Conservation (phyloP, 92 coral and sea anemone genomes). For the Palythoa grandis region DNA sequence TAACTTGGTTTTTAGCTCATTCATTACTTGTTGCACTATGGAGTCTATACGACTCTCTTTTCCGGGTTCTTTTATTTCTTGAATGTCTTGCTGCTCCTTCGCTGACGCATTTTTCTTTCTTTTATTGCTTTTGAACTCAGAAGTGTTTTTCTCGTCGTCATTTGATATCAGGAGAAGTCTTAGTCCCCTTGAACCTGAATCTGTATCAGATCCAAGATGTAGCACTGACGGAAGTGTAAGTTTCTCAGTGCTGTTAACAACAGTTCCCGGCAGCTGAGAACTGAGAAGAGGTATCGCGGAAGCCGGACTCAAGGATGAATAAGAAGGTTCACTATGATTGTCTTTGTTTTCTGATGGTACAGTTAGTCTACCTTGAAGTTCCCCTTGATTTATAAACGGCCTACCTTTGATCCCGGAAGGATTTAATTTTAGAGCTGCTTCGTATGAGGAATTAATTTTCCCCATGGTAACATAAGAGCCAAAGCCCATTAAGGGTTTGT, state of each 20-base stretch:
- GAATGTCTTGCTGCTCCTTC: background rate
- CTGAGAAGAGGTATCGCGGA: background rate
- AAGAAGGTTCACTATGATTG: background rate
- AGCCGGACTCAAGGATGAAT: background rate
- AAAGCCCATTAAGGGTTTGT: background rate
- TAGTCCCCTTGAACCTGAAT: conserved; percentile 20
- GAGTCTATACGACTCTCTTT: background rate
- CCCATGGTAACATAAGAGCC: conserved; percentile 24
- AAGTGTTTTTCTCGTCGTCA: conserved; percentile 28
- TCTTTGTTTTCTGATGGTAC: background rate
- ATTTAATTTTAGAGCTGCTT: background rate
- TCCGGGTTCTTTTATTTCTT: background rate
- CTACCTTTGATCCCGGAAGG: background rate
- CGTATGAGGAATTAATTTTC: conserved; percentile 33
- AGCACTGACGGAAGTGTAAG: conserved; percentile 9
- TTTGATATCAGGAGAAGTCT: conserved; percentile 19
- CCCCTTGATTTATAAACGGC: background rate
- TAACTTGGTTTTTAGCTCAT: conserved; percentile 7
- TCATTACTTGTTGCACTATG: conserved; percentile 22
- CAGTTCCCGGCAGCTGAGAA: conserved; percentile 6
- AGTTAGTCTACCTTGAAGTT: conserved; percentile 18
- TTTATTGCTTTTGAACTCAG: background rate
- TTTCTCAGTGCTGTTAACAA: conserved; percentile 18
- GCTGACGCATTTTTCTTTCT: background rate
- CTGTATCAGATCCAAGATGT: conserved; percentile 11